Evolutionary conservation across 2,797 vertebrate species (phyloP), one percentile per base, ranked within the genome.

Genomic region (Manis crassicaudata): DNA sequence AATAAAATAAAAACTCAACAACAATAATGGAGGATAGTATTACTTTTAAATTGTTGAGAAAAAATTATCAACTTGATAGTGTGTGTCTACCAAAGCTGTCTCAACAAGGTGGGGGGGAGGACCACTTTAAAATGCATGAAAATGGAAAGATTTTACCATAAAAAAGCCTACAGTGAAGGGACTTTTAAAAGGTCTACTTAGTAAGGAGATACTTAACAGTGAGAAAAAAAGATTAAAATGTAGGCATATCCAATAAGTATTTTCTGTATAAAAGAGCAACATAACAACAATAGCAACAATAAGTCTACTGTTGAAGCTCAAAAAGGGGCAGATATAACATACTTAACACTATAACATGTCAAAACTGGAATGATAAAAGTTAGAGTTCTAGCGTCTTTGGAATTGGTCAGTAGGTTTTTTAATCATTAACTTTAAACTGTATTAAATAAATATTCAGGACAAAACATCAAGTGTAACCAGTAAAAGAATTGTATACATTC

Each of bases 201-300:
- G 14, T 75, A 43, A 63, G 25, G 63, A 56, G 79, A 88, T 63
- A 12, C 11, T 83, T 91, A 56, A 20, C 25, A 87, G 68, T 77
- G 11, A 88, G 63, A 35, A 63, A 82, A 82, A 37, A 68, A 91
- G 8, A 76, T 35, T 27, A 62, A 87, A 76, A 83, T 46, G 43
- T 81, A 87, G 35, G 21, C 11, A 72, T 32, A 56, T 56, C 17
- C 70, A 86, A 86, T 18, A 80, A 62, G 23, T 25, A 63, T 54
- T 79, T 79, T 92, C 46, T 76, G 56, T 62, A 37, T 84, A 85
- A 79, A 89, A 79, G 72, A 70, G 75, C 37, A 89, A 76, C 56
- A 76, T 65, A 87, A 43, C 17, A 92, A 27, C 10, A 70, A 37
- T 21, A 75, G 37, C 50, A 68, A 76, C 12, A 88, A 20, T 58